These are phyloP conservation scores for Leptinotarsa texana DNA, from an alignment of 1,140 invertebrate genomes.

Conservation along the genomic window DNA sequence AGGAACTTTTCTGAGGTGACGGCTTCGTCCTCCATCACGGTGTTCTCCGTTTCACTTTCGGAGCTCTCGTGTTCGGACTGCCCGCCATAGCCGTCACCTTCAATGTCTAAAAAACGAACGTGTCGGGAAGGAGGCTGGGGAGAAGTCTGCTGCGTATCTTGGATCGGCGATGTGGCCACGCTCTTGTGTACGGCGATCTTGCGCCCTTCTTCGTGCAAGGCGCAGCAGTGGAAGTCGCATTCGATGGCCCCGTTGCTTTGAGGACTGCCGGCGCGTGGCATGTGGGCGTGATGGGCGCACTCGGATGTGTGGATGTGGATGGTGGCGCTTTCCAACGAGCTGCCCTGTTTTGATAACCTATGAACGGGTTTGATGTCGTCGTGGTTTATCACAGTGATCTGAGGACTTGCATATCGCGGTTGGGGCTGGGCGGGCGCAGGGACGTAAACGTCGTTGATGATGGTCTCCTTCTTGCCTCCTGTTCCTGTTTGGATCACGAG, in stretches of 20 bases:
- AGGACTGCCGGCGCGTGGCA: constrained; percentile 64
- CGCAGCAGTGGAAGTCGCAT: constrained; percentile 94
- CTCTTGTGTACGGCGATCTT: constrained; percentile 86
- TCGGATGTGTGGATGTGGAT: constrained; percentile 84
- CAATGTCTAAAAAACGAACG: constrained; percentile 76
- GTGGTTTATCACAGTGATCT: constrained; percentile 90
- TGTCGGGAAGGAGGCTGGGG: constrained; percentile 62
- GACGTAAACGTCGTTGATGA: constrained; percentile 61
- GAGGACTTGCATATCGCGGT: constrained; percentile 69
- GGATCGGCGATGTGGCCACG: constrained; percentile 88
- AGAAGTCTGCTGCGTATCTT: constrained; percentile 72
- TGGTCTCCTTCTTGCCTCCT: constrained; percentile 61
- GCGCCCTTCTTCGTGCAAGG: constrained; percentile 87
- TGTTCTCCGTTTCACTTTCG: constrained; percentile 90
- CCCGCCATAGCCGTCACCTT: constrained; percentile 59
- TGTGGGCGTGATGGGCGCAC: constrained; percentile 76
- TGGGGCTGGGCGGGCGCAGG: constrained; percentile 57
- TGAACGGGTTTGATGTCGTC: constrained; percentile 66
- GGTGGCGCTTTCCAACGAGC: constrained; percentile 73
- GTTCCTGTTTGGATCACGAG: constrained; percentile 75
- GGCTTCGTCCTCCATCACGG: constrained; percentile 85
- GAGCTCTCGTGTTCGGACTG: constrained; percentile 78
- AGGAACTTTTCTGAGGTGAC: constrained; percentile 89
- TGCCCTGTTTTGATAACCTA: constrained; percentile 67
- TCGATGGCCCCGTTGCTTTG: constrained; percentile 67